Conservation (phyloP, 2,797 vertebrate species). For the Urocyon cinereoargenteus region DNA sequence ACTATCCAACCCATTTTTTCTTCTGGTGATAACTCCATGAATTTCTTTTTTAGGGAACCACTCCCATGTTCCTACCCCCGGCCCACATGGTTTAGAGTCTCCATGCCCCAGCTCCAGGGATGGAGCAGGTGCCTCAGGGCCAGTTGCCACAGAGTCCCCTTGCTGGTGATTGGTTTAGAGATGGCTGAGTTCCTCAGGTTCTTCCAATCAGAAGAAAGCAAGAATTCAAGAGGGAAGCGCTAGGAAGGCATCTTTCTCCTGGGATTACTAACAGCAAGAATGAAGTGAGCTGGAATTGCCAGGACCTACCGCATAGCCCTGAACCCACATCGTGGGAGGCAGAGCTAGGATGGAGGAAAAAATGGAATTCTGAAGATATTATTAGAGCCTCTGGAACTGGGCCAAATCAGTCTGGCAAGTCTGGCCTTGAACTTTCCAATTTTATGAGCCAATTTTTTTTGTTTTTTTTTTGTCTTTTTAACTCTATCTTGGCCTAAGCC, state of each 20-base stretch:
- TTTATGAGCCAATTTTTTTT: not conserved
- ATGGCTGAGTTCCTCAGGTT: not conserved
- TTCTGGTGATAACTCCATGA: not conserved
- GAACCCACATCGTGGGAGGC: not conserved
- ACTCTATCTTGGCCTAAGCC: not conserved
- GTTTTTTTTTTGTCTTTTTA: too few relatives aligned
- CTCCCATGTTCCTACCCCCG: not conserved
- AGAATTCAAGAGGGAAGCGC: not conserved
- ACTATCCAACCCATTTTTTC: not conserved
- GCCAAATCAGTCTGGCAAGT: not conserved
- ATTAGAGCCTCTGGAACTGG: not conserved
- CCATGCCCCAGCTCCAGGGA: not conserved
- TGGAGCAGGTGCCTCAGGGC: not conserved
- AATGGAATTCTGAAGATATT: not conserved
- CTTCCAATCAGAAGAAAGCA: slow-evolving; percentile 41
- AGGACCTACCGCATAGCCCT: not conserved
- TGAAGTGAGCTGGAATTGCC: not conserved
- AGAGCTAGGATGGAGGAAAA: not conserved
- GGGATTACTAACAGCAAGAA: not conserved
- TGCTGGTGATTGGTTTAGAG: not conserved
- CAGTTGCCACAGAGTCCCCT: not conserved
- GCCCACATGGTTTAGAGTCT: not conserved
- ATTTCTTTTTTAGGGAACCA: not conserved
- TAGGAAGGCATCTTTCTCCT: not conserved
- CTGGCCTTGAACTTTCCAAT: not conserved